Conservation (phyloP, 2,113 vertebrate genomes). For the Plecotus auritus region DNA sequence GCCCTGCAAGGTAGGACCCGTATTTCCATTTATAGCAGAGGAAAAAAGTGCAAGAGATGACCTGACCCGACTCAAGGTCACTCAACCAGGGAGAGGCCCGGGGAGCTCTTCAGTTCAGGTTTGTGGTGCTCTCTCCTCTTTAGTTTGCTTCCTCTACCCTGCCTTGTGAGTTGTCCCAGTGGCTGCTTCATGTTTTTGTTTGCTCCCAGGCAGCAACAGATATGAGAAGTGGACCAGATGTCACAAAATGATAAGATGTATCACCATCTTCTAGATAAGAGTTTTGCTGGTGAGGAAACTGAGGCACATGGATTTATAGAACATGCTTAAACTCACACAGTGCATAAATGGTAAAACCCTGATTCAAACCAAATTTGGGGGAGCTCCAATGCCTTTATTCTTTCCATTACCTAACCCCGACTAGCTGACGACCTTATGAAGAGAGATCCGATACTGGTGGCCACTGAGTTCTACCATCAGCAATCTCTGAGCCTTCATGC, state of each 20-base stretch:
- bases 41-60: background rate
- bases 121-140: background rate
- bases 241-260: background rate
- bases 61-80: background rate
- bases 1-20: background rate
- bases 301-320: background rate
- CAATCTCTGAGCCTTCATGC: background rate
- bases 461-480: background rate
- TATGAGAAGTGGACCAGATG: background rate
- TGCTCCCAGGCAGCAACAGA: background rate
- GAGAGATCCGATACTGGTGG: background rate
- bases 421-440: background rate
- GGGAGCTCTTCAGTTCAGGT: rapidly evolving
- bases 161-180: background rate
- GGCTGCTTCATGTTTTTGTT: background rate
- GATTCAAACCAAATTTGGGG: background rate
- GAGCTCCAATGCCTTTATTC: background rate
- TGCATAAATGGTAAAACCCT: background rate
- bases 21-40: background rate
- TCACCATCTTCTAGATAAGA: background rate
- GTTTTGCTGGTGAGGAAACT: background rate
- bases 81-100: background rate
- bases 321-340: background rate
- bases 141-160: background rate
- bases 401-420: background rate